A percentile compares a stretch with the other conserved stretches of the same genome.
These are phyloP conservation scores for Mustelus asterias DNA, from an alignment of 2,113 vertebrate genomes.

Conservation along the genomic window DNA sequence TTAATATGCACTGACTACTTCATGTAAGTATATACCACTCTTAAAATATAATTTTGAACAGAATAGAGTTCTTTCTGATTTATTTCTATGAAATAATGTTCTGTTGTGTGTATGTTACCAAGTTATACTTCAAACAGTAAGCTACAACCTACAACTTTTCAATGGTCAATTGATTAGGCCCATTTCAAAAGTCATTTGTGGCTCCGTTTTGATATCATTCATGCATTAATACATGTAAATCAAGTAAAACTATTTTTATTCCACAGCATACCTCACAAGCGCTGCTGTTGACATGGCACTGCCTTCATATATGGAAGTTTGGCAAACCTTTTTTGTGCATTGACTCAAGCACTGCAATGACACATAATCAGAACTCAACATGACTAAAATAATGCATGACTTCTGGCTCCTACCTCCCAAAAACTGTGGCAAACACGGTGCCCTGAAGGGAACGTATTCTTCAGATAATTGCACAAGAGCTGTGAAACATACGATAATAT, in stretches of 20 bases:
- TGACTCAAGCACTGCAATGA: not conserved
- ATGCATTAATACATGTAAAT: not conserved
- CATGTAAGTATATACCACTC: not conserved
- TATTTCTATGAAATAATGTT: not conserved
- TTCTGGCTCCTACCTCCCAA: not conserved
- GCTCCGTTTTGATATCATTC: not conserved
- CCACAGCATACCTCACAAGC: not conserved
- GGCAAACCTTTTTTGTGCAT: not conserved
- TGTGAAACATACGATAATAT: not conserved
- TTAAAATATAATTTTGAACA: not conserved
- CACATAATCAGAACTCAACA: not conserved
- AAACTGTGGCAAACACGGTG: not conserved
- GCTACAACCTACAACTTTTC: not conserved
- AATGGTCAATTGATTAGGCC: not conserved
- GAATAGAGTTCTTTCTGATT: not conserved
- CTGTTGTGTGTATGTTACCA: not conserved
- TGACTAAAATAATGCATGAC: not conserved
- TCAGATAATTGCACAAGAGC: not conserved
- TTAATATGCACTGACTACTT: not conserved
- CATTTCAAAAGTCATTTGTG: not conserved
- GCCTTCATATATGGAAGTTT: not conserved
- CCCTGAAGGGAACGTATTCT: not conserved
- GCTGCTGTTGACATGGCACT: not conserved
- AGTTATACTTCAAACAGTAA: not conserved
- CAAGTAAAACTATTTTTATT: not conserved